A percentile compares a stretch with the other conserved stretches of the same genome.
Evolutionary conservation across 2,113 vertebrate species (phyloP).

Genomic region (Actenoides hombroni): DNA sequence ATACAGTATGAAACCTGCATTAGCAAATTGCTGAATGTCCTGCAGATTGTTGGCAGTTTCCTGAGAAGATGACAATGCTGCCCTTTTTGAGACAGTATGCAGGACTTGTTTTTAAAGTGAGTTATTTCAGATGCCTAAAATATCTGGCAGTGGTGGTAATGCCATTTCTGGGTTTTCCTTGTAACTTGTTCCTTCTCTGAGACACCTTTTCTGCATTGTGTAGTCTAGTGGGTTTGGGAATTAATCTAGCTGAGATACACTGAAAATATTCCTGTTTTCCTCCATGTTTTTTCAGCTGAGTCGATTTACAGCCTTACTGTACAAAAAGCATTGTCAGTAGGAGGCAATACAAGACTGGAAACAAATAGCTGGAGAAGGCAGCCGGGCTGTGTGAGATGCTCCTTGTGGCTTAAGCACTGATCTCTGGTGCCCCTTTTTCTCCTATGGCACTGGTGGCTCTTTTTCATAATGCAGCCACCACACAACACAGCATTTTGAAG

Average conservation of each 20-base stretch:
- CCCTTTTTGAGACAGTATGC: neutral
- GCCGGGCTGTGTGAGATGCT: fast-evolving
- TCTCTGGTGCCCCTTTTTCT: neutral
- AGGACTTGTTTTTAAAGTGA: neutral
- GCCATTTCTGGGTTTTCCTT: neutral
- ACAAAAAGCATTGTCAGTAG: neutral
- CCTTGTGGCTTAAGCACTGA: neutral
- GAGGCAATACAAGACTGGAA: neutral
- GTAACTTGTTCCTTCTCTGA: neutral
- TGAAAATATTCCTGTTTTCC: neutral
- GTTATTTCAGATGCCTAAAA: neutral
- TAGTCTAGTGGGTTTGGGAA: neutral
- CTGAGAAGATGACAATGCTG: neutral
- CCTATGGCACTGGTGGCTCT: fast-evolving
- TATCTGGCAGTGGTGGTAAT: neutral
- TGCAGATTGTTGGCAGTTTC: neutral
- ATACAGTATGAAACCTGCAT: neutral
- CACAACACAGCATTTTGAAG: fast-evolving
- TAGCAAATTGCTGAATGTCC: neutral
- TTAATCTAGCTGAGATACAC: neutral
- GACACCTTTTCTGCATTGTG: neutral
- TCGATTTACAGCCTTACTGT: neutral
- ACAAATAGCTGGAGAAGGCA: neutral
- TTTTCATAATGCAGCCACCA: neutral
- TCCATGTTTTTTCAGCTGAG: neutral